Evolutionary conservation across 2,797 vertebrate species (phyloP), one percentile per base, ranked within the genome.

Genomic region (Odontamblyopus lacepedii): DNA sequence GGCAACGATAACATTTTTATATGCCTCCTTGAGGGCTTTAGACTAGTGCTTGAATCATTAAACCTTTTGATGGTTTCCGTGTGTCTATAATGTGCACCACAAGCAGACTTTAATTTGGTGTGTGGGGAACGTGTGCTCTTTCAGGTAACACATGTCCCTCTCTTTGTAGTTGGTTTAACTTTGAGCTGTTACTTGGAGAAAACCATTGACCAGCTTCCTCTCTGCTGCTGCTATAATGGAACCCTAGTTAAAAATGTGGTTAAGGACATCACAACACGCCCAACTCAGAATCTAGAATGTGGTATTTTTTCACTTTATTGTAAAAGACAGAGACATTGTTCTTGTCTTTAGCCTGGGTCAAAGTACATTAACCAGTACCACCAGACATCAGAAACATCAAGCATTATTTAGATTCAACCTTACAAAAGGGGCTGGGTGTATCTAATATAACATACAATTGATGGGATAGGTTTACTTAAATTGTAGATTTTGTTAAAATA

Each of bases 121-220:
- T 70, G 83, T 76, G 23, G 23, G 23, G 23, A 23, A 23, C 70
- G 70, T 62, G 44, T 16, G 23, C 38, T 29, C 23, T 13, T 30
- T 63, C 65, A 35, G 38, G 79, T 6, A 70, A 27, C 18, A 66
- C 59, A 16, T 48, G 7, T 63, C 6, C 32, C 8, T n/a, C 19
- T 41, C 51, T 55, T 6, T 55, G 51, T 55, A 48, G 44, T 5
- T 48, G 44, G 3, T 13, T 16, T 15, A 15, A 48, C 12, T 48
- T 15, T 27, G 15, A 62, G 64, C 65, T 65, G 74, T 77, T 76
- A 75, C 80, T 75, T 63, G 78, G 75, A 80, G 81, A 73, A 67
- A 81, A 77, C 29, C 78, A 65, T 72, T 80, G 68, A 69, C 88
- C 86, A 91, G 50, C 86, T 88, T 90, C 87, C 87, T 87, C 56